These are phyloP conservation scores for Phyllopteryx taeniolatus DNA, from an alignment of 2,113 vertebrate genomes.

Conservation along the genomic window DNA sequence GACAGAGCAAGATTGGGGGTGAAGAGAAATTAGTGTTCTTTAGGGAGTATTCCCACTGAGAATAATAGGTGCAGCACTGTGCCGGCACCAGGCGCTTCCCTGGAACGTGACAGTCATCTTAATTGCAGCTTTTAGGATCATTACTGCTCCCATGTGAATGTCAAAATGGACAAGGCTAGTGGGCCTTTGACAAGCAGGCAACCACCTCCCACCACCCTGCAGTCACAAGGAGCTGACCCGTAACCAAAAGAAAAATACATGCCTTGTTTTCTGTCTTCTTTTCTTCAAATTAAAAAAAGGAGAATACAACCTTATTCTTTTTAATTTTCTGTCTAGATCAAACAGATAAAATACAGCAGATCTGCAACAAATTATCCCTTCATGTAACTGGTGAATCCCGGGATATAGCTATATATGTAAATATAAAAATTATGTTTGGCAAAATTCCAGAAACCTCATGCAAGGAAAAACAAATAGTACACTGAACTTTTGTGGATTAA, in stretches of 20 bases:
- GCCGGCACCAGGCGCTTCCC: slow-evolving; percentile 53
- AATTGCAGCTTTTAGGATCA: slow-evolving; percentile 82
- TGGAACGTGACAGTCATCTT: slow-evolving; percentile 66
- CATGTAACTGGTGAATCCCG: background rate
- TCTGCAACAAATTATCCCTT: background rate
- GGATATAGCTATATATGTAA: background rate
- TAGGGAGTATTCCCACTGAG: slow-evolving; percentile 67
- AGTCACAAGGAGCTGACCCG: slow-evolving; percentile 56
- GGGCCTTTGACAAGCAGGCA: slow-evolving; percentile 70
- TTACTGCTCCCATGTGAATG: slow-evolving; percentile 78
- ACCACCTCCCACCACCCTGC: slow-evolving; percentile 57
- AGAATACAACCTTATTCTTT: background rate
- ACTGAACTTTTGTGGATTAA: background rate
- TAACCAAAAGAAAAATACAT: slow-evolving; percentile 55
- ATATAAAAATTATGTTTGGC: background rate
- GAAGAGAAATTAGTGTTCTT: slow-evolving; percentile 49
- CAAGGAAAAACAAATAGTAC: background rate
- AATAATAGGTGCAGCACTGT: slow-evolving; percentile 62
- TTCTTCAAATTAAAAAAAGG: slow-evolving; percentile 22
- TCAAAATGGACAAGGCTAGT: slow-evolving; percentile 74
- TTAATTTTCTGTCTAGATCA: background rate
- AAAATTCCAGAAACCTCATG: background rate
- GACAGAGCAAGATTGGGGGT: background rate
- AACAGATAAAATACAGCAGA: background rate
- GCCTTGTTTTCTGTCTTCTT: slow-evolving; percentile 47